Evolutionary conservation across 30 jellyfish, hydroid and myxozoan species (phyloP).

Genomic region (Hydra vulgaris): DNA sequence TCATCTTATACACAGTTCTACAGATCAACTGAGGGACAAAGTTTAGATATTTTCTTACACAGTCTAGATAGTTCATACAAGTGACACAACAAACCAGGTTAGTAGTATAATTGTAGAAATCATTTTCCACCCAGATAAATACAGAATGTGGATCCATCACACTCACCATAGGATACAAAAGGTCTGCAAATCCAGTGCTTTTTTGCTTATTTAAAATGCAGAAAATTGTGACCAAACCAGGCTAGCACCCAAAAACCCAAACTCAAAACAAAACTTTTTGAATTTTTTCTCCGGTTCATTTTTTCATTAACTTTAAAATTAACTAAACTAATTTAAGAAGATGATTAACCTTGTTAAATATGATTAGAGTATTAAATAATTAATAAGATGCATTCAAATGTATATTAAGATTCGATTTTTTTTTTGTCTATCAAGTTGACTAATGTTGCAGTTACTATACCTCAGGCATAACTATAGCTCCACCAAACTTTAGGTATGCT

Average conservation of each 20-base stretch:
- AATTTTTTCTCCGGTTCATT: background rate
- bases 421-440: too few species aligned
- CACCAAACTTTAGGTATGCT: too few species aligned
- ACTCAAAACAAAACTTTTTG: background rate
- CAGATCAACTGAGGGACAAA: background rate
- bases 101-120: background rate
- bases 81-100: background rate
- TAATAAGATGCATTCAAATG: too few species aligned
- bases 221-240: background rate
- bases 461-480: too few species aligned
- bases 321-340: background rate
- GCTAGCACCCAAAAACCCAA: background rate
- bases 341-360: background rate
- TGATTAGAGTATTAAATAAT: background rate
- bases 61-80: background rate
- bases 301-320: background rate
- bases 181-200: background rate
- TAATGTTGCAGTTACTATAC: too few species aligned
- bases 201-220: background rate
- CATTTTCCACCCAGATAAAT: background rate
- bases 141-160: background rate
- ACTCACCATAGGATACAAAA: background rate
- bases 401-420: too few species aligned
- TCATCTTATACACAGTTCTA: background rate
- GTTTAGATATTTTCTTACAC: background rate